These are phyloP conservation scores for Parambassis ranga DNA, from an alignment of 2,797 vertebrate genomes.

Conservation along the genomic window DNA sequence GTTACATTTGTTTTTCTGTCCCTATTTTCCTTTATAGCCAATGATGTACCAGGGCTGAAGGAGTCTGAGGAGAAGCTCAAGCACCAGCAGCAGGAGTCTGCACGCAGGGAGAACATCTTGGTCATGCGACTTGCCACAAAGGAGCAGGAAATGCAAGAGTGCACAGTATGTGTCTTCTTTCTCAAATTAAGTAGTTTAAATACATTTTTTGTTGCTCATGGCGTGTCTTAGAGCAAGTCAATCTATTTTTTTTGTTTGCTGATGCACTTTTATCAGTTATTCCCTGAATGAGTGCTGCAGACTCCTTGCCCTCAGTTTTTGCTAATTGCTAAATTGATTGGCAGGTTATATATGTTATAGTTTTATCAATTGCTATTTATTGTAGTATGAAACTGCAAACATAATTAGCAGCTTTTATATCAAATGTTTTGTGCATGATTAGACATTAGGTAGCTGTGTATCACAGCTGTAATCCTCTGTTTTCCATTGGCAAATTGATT, in stretches of 20 bases:
- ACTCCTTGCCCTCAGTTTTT: too few species aligned
- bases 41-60: slow-evolving; percentile 95
- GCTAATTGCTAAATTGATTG: too few species aligned
- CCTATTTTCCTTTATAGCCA: slow-evolving; percentile 79
- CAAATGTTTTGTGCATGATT: too few species aligned
- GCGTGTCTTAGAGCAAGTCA: not conserved
- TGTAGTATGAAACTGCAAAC: too few species aligned
- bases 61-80: slow-evolving; percentile 99
- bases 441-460: not conserved
- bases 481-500: not conserved
- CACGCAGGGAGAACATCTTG: slow-evolving; percentile 97
- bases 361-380: too few species aligned
- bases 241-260: not conserved
- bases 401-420: too few species aligned
- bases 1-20: slow-evolving; percentile 10
- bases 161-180: slow-evolving; percentile 89
- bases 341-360: too few species aligned
- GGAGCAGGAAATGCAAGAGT: slow-evolving; percentile 99
- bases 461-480: not conserved
- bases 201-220: not conserved
- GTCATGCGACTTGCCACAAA: slow-evolving; percentile 99
- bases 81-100: slow-evolving; percentile 98
- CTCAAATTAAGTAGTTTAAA: not conserved
- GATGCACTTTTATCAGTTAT: too few species aligned
- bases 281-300: too few species aligned